phyloP scores from a whole-genome alignment of 37 sponge, comb jelly and placozoan species.

The Beroe forskalii region DNA sequence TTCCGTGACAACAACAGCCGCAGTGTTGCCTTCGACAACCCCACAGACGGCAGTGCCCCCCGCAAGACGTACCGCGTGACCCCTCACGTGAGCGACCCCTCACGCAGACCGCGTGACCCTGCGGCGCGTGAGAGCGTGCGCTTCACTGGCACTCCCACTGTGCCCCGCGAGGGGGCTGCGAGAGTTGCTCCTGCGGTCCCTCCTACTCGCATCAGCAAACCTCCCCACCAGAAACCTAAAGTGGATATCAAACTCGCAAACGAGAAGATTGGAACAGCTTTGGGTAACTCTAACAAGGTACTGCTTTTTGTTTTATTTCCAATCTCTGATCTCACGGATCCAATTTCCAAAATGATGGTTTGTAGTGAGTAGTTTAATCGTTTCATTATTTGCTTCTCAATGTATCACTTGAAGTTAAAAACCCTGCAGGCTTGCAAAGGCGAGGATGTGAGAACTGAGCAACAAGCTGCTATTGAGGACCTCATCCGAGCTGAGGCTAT shows the following conservation, averaged over 20 bases:
- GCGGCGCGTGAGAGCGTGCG: neutral
- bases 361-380: no score
- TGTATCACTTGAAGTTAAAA: no score
- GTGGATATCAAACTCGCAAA: slow-evolving; percentile 56
- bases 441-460: slow-evolving; percentile 46
- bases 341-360: neutral
- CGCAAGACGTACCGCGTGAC: neutral
- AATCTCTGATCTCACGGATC: neutral
- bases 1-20: neutral
- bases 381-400: no score
- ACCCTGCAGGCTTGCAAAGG: neutral
- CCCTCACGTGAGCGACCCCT: neutral
- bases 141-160: no score
- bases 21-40: neutral
- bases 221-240: slow-evolving; percentile 24
- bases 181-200: neutral
- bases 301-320: neutral
- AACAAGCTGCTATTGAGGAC: slow-evolving; percentile 53
- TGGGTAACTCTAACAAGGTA: slow-evolving; percentile 3
- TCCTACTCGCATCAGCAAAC: neutral
- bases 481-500: slow-evolving; percentile 10
- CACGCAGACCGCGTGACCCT: neutral
- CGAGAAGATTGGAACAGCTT: slow-evolving; percentile 59
- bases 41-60: neutral
- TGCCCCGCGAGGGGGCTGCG: neutral